phyloP scores from a whole-genome alignment of 1,140 invertebrate species.

The Zaprionus gabonicus region DNA sequence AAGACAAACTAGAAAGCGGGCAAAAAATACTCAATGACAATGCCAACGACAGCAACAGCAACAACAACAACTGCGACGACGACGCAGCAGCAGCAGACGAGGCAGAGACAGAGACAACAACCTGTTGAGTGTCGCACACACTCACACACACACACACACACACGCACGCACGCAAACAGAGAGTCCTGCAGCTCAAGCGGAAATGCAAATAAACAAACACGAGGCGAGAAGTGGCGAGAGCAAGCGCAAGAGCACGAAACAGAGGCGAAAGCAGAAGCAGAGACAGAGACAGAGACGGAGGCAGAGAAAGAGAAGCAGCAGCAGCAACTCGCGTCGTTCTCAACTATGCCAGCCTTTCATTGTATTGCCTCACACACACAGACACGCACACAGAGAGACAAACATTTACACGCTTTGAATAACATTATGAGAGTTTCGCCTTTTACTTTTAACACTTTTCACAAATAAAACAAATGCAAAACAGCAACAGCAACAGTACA shows the following conservation, averaged over 20 bases:
- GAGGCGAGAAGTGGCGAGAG: conserved; percentile 48
- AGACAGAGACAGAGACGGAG: conserved; percentile 29
- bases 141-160: conserved; percentile 36
- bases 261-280: conserved; percentile 25
- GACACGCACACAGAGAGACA: conserved; percentile 25
- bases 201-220: conserved; percentile 83
- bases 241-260: conserved; percentile 41
- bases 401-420: conserved; percentile 68
- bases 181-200: conserved; percentile 76
- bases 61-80: conserved; percentile 16
- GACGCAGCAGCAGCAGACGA: conserved; percentile 32
- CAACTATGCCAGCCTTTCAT: conserved; percentile 50
- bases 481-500: background rate
- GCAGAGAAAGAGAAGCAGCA: conserved; percentile 22
- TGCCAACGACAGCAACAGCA: conserved; percentile 39
- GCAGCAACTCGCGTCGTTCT: conserved; percentile 63
- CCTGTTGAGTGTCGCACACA: conserved; percentile 64
- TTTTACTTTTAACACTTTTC: conserved; percentile 70
- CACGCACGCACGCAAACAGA: conserved; percentile 23
- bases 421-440: conserved; percentile 73
- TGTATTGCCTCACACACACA: conserved; percentile 44
- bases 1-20: conserved; percentile 75
- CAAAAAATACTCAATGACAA: conserved; percentile 77
- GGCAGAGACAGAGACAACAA: conserved; percentile 65
- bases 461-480: conserved; percentile 34